phyloP scores from a whole-genome alignment of 1,140 invertebrate species.

The Neodiprion virginianus region DNA sequence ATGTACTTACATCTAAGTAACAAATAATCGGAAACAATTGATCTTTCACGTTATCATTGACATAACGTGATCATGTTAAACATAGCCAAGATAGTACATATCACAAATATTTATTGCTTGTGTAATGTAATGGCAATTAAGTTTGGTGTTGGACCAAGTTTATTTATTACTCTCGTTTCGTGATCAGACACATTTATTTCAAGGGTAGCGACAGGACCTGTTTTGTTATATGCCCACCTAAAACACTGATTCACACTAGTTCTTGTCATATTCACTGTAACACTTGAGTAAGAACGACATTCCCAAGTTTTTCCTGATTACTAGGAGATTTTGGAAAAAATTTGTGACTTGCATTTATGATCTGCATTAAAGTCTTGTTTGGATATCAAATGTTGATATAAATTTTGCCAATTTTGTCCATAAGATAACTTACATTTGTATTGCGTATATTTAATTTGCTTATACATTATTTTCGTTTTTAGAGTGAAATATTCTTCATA shows the following conservation, averaged over 20 bases:
- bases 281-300: no score
- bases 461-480: neutral
- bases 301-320: no score
- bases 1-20: neutral
- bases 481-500: neutral
- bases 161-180: no score
- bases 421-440: neutral
- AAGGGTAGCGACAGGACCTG: no score
- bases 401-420: neutral
- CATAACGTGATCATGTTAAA: neutral
- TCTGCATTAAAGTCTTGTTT: neutral
- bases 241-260: no score
- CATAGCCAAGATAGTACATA: neutral
- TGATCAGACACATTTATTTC: no score
- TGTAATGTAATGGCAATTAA: neutral
- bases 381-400: neutral
- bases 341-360: neutral
- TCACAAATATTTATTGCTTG: slow-evolving; percentile 7
- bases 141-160: neutral
- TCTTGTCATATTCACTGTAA: no score
- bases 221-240: no score
- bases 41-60: neutral
- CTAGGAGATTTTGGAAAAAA: no score
- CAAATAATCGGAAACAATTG: neutral
- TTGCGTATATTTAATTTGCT: neutral